Base-by-base conservation (phyloP, 2,797 vertebrate species). In the Tragelaphus oryx region DNA sequence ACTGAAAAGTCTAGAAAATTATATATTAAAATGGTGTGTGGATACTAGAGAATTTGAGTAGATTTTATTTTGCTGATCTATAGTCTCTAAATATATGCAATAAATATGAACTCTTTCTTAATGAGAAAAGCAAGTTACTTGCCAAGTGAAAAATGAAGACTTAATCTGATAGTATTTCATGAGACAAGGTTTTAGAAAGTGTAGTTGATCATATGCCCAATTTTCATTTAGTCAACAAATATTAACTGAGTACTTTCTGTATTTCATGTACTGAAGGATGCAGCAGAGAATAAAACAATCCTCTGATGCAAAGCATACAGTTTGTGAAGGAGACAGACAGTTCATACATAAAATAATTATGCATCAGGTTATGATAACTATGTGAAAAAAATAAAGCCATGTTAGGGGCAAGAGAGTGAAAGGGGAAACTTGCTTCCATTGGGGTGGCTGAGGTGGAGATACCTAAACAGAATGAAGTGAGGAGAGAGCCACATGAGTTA, bases 71-170 rank as follows among this genome's bases (percentile, higher is more conserved):
- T 33, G 24, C 52, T 85, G 75, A 76, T 86, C 2, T 81, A 37
- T 94, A 57, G 91, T 62, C 2, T 20, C 28, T 79, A 92, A 84
- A 48, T 48, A 71, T 52, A 41, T 44, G 20, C 33, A 71, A 44
- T 50, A 74, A 90, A 48, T 88, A 41, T 59, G 33, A 91, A n/a
- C 18, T 87, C 26, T 30, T 91, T 91, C 62, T 60, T 30, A 89
- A 91, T 78, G 65, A 50, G 60, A 93, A 89, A 87, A 92, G 68
- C 33, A 83, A 78, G 28, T 65, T 68, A 57, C n/a, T 55, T 85
- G 17, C 18, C 41, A 74, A 30, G 28, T 41, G 20, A 50, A 87
- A n/a, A 95, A 86, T 54, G 74, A 71, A 84, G 59, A 79, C 46
- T 92, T 54, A 83, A 55, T 44, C 28, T 59, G 20, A 60, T 6